Percentiles rank a stretch among this genome's conserved stretches.
Evolutionary conservation across 2,113 vertebrate genomes (phyloP).

Genomic region (Callopanchax toddi): DNA sequence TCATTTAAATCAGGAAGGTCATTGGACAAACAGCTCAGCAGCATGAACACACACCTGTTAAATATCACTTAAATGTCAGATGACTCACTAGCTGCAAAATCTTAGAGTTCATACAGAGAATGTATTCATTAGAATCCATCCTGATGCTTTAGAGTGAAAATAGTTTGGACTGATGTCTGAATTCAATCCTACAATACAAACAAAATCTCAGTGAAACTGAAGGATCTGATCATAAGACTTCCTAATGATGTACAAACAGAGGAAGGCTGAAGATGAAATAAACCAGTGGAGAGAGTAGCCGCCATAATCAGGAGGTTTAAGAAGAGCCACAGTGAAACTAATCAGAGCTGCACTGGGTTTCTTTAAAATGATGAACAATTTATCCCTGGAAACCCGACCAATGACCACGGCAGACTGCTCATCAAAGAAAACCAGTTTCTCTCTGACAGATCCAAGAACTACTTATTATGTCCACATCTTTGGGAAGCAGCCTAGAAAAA

Average conservation of each 20-base stretch:
- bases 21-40: background rate
- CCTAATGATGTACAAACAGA: background rate
- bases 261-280: background rate
- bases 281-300: background rate
- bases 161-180: background rate
- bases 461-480: too few relatives aligned
- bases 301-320: conserved; percentile 1
- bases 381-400: background rate
- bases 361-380: background rate
- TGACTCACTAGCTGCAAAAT: background rate
- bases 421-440: background rate
- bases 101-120: background rate
- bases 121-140: too few relatives aligned
- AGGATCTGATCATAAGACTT: background rate
- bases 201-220: background rate
- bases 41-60: background rate
- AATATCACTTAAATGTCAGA: conserved; percentile 6
- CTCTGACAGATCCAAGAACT: background rate
- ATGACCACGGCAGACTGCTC: background rate
- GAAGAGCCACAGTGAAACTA: background rate
- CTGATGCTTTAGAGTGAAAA: background rate
- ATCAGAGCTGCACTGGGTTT: background rate
- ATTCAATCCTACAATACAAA: background rate
- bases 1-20: background rate
- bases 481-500: too few relatives aligned